A percentile compares a stretch with the other conserved stretches of the same genome.
phyloP scores from a whole-genome alignment of 1,140 invertebrate species.

The Trigoniulus corallinus region DNA sequence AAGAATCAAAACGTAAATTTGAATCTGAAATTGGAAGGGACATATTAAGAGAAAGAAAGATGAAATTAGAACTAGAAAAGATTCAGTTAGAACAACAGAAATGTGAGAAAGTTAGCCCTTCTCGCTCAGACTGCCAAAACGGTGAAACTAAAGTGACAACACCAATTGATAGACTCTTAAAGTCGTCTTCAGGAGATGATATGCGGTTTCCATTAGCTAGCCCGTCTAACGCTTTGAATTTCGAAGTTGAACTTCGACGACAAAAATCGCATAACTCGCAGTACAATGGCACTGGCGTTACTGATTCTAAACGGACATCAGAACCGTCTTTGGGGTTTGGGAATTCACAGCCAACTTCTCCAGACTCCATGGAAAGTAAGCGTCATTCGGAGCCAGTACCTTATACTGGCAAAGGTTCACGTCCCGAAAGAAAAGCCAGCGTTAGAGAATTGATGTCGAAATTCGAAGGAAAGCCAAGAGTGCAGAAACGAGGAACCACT shows the following conservation, averaged over 20 bases:
- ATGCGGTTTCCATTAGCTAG: too few relatives aligned
- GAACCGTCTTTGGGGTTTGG: slow-evolving; percentile 2
- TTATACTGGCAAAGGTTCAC: neutral
- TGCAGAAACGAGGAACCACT: slow-evolving; percentile 1
- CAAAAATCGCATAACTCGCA: slow-evolving; percentile 13
- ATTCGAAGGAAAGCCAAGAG: slow-evolving; percentile 19
- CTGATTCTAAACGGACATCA: slow-evolving; percentile 12
- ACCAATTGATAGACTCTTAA: too few relatives aligned
- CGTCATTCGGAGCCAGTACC: slow-evolving; percentile 6
- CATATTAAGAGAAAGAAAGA: slow-evolving; percentile 31
- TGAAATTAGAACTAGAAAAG: slow-evolving; percentile 31
- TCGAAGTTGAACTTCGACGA: slow-evolving; percentile 10
- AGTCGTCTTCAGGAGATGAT: slow-evolving; percentile 7
- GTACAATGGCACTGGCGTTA: slow-evolving; percentile 5
- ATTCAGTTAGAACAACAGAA: slow-evolving; percentile 13
- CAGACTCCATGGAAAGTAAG: neutral
- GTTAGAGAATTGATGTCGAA: slow-evolving; percentile 26
- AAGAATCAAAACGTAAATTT: slow-evolving; percentile 25
- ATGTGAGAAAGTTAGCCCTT: neutral
- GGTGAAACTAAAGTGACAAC: too few relatives aligned
- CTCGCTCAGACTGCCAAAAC: too few relatives aligned
- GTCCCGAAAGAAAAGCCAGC: slow-evolving; percentile 21
- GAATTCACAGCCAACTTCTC: slow-evolving; percentile 9
- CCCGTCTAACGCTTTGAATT: slow-evolving; percentile 20
- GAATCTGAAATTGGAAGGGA: slow-evolving; percentile 38